Percentiles rank a stretch among this genome's conserved stretches.
These are phyloP conservation scores for Sceloporus tristichus DNA, from an alignment of 2,113 vertebrate genomes.

Conservation along the genomic window DNA sequence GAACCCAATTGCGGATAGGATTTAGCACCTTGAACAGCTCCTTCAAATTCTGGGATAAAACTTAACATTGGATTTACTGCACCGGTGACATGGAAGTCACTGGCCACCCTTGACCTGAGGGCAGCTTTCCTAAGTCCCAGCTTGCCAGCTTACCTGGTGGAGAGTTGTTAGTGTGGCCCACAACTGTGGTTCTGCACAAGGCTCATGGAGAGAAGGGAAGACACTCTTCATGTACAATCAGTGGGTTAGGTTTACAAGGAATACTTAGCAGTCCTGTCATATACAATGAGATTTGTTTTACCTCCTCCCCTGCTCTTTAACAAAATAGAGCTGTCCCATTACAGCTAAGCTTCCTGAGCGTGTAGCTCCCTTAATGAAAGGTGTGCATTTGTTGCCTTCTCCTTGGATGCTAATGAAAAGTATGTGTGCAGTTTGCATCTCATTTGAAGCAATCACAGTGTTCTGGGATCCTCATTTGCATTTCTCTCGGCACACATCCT, in stretches of 20 bases:
- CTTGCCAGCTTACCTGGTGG: neutral
- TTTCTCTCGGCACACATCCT: conserved; percentile 42
- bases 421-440: conserved; percentile 43
- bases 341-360: neutral
- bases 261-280: accelerated
- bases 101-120: neutral
- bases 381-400: conserved; percentile 39
- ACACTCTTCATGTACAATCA: neutral
- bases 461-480: conserved; percentile 41
- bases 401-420: conserved; percentile 39
- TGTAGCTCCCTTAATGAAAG: conserved; percentile 24
- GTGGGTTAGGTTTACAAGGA: neutral
- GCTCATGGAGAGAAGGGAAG: neutral
- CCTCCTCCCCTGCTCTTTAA: conserved; percentile 18
- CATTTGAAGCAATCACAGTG: conserved; percentile 23
- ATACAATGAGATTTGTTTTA: neutral
- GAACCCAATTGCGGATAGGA: too few species aligned
- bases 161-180: neutral
- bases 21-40: too few species aligned
- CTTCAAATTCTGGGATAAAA: too few species aligned
- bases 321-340: conserved; percentile 13
- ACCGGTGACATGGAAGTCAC: too few species aligned
- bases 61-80: too few species aligned
- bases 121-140: neutral
- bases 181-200: neutral